Evolutionary conservation across 2,113 vertebrate genomes (phyloP).

Genomic region (Tachycineta bicolor): DNA sequence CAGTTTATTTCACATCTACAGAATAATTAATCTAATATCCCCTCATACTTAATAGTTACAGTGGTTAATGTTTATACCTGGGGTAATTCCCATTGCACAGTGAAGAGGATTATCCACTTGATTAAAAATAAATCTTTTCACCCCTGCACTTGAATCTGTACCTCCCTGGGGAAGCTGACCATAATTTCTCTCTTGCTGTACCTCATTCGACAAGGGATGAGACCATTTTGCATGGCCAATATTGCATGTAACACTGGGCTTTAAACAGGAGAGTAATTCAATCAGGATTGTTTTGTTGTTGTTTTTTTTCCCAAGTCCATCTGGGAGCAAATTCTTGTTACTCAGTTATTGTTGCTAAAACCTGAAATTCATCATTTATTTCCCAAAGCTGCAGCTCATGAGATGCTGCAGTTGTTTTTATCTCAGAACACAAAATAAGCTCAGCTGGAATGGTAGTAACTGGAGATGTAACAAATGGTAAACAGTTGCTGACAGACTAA

Average conservation of each 20-base stretch:
- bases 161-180: conserved; percentile 52
- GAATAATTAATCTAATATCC: conserved; percentile 61
- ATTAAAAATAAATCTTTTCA: conserved; percentile 72
- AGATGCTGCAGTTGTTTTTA: background rate
- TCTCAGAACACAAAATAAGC: background rate
- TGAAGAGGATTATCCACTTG: conserved; percentile 59
- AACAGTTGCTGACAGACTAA: background rate
- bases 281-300: too few relatives aligned
- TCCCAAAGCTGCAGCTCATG: background rate
- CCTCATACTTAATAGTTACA: conserved; percentile 44
- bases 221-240: conserved; percentile 15
- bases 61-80: conserved; percentile 59
- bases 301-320: background rate
- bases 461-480: background rate
- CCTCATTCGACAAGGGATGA: conserved; percentile 27
- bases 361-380: background rate
- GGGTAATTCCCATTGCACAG: conserved; percentile 50
- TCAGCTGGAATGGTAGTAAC: background rate
- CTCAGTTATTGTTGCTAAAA: background rate
- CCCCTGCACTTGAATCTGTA: conserved; percentile 37
- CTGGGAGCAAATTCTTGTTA: background rate
- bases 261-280: background rate
- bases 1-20: conserved; percentile 53
- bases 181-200: conserved; percentile 36
- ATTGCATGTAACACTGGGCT: background rate